These are phyloP conservation scores for Psix sp. DNA, from an alignment of 1,140 invertebrate species.

Conservation along the genomic window DNA sequence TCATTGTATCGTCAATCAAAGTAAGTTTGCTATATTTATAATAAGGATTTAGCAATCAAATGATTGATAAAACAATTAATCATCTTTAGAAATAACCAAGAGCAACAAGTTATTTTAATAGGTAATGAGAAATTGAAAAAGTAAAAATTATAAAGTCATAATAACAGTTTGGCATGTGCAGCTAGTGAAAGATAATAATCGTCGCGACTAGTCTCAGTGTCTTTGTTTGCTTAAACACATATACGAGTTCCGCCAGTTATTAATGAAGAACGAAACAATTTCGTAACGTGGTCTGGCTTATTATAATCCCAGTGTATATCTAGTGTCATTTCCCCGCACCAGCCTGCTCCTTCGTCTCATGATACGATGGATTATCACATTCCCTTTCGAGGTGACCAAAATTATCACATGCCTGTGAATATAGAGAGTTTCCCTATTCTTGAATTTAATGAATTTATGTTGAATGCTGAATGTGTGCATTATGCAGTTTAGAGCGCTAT, in stretches of 20 bases:
- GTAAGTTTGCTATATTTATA: too few species aligned
- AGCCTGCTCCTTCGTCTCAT: conserved; percentile 47
- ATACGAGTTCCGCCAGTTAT: conserved; percentile 47
- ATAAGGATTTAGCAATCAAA: too few species aligned
- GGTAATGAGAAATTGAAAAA: not conserved
- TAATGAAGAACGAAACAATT: conserved; percentile 65
- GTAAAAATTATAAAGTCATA: conserved; percentile 2
- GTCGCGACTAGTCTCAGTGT: conserved; percentile 7
- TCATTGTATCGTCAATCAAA: too few species aligned
- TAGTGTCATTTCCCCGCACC: conserved; percentile 46
- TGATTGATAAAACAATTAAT: too few species aligned
- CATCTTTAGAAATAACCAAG: too few species aligned
- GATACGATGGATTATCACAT: conserved; percentile 61
- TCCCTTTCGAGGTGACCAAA: conserved; percentile 59
- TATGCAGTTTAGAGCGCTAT: too few species aligned
- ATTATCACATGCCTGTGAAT: conserved; percentile 59
- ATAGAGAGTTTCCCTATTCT: conserved; percentile 52
- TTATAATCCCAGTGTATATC: conserved; percentile 64
- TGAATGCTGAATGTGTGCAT: conserved; percentile 20
- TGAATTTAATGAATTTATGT: conserved; percentile 45
- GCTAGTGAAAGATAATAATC: conserved; percentile 34
- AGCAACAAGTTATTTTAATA: conserved; percentile 31
- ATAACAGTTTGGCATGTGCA: conserved; percentile 17
- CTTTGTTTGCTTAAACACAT: conserved; percentile 45
- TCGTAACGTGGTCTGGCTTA: conserved; percentile 61